phyloP scores from a whole-genome alignment of 2,888 invertebrate species.

The Sarcophaga variegata region DNA sequence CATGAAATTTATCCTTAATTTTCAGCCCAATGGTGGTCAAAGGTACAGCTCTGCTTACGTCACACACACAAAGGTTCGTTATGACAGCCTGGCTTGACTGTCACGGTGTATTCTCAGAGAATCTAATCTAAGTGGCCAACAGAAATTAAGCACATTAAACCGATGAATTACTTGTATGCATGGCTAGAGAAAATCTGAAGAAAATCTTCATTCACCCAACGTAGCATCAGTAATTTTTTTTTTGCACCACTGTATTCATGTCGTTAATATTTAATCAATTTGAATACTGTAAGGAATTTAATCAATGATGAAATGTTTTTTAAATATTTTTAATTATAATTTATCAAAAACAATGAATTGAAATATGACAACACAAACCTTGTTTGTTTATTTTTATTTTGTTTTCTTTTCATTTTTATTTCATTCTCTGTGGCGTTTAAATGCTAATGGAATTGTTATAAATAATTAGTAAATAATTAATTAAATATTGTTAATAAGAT shows the following conservation, averaged over 20 bases:
- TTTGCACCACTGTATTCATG: conserved; percentile 16
- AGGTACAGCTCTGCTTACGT: too few relatives aligned
- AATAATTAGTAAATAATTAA: conserved; percentile 57
- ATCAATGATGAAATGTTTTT: background rate
- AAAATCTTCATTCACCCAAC: too few relatives aligned
- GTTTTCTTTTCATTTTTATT: background rate
- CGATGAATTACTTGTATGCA: too few relatives aligned
- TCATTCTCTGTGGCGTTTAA: background rate
- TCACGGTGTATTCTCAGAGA: too few relatives aligned
- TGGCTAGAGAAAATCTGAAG: too few relatives aligned
- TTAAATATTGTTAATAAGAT: conserved; percentile 42
- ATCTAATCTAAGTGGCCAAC: too few relatives aligned
- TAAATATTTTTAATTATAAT: conserved; percentile 32
- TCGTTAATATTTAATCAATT: background rate
- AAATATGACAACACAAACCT: conserved; percentile 47
- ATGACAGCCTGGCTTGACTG: too few relatives aligned
- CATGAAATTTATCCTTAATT: too few relatives aligned
- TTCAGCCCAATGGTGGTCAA: too few relatives aligned
- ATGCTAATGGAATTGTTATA: conserved; percentile 50
- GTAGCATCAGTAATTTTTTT: background rate
- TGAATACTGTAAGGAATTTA: too few relatives aligned
- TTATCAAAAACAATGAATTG: conserved; percentile 9
- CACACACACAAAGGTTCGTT: too few relatives aligned
- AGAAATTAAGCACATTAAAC: too few relatives aligned
- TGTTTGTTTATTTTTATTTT: background rate